Conservation (phyloP, 2,888 invertebrate species). For the Dicycla oo region DNA sequence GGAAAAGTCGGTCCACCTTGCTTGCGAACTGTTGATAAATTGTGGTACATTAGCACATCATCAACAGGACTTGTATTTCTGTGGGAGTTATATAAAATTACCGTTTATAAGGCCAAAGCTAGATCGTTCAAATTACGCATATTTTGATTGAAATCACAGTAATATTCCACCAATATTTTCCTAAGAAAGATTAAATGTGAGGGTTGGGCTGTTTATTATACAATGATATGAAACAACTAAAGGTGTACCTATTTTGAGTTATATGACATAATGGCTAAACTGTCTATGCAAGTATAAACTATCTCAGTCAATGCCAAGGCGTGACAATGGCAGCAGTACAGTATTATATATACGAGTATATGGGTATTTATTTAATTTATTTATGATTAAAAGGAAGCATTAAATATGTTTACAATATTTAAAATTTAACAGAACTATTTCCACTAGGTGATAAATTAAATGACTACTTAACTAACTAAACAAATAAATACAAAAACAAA, state of each 20-base stretch:
- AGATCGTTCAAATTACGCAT: not conserved
- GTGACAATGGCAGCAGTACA: constrained; percentile 18
- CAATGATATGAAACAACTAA: not conserved
- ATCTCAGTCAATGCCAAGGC: constrained; percentile 13
- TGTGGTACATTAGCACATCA: constrained; percentile 43
- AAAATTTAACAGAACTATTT: no score
- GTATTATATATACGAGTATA: constrained; percentile 3
- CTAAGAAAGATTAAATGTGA: not conserved
- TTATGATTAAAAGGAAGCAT: no score
- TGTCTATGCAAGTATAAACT: not conserved
- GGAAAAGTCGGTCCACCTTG: constrained; percentile 31
- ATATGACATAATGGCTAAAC: not conserved
- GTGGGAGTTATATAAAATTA: constrained; percentile 25
- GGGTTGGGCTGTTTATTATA: not conserved
- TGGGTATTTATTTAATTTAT: no score
- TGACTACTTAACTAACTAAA: no score
- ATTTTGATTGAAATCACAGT: constrained; percentile 4
- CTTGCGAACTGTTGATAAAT: constrained; percentile 31
- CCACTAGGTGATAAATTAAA: no score
- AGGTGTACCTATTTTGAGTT: not conserved
- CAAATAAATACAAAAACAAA: no score
- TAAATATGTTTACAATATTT: no score
- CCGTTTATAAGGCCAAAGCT: not conserved
- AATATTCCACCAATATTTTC: not conserved
- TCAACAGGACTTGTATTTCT: constrained; percentile 34